Evolutionary conservation across 2,888 invertebrate species (phyloP), one percentile per base, ranked within the genome.

Genomic region (Phyllotreta striolata): DNA sequence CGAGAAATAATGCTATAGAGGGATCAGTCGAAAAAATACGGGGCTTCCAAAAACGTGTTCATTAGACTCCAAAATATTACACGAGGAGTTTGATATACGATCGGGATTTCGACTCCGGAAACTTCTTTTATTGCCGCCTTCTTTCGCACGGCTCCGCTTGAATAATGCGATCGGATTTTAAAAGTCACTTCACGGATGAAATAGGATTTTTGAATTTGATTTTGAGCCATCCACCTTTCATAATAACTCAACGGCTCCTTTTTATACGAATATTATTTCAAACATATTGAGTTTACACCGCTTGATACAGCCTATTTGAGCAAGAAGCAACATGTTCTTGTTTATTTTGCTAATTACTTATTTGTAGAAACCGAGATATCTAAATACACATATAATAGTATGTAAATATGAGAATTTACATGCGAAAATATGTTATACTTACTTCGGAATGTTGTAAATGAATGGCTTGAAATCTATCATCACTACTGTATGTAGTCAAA

Each of bases 371-470:
- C 2, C 4, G 24, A 24, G 24, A 24, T 3, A 24, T 24, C 24
- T 24, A 24, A 24, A 24, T 24, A 24, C 4, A 24, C 4, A 24
- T 24, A 24, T 24, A 24, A 24, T 24, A 24, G 24, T 24, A 41
- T 41, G 6, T 47, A 24, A 35, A 3, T 24, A 24, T 24, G 24
- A 4, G 24, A 63, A 63, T 61, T 38, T 40, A 24, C 24, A 24
- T 3, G 24, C 4, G 24, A 24, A 24, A 24, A 24, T 4, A 24
- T 24, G n/a, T n/a, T 4, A 24, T 56, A 52, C 74, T 85, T 84
- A 91, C 92, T 88, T 93, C 93, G 73, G 92, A 92, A 83, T 93
- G 92, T 76, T 92, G 91, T 70, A 92, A 85, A 81, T 95, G 94
- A 72, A 91, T 89, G 51, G 93, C 92, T 78, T 92, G 91, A 83